Base-by-base conservation (phyloP, 2,113 vertebrate species). In the Sphaerodactylus townsendi region DNA sequence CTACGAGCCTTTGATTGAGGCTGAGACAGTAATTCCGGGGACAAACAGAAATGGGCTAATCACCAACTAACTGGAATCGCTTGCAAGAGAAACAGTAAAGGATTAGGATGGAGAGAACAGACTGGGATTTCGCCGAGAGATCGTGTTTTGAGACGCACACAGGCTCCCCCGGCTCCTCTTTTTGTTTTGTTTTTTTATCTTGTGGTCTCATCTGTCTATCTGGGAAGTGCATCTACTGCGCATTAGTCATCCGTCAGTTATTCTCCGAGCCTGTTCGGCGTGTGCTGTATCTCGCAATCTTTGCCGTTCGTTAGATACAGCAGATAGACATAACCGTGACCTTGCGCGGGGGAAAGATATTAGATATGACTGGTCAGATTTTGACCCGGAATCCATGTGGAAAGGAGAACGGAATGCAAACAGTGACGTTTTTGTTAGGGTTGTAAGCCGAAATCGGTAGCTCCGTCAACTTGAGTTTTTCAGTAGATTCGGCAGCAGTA, bases 61-160 rank as follows among this genome's bases (percentile, higher is more conserved):
- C 90, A 93, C 90, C 89, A 91, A 92, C 91, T 92, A 88, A 78
- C 91, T 89, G 92, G 92, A 94, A 88, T 92, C 85, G 84, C 65
- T 93, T 92, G 90, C 89, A 80, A 89, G 79, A 1, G 1, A 89
- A 86, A 83, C 86, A 44, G 88, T 81, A 48, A 92, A 86, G 92
- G 93, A 93, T 93, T 83, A 93, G 86, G 86, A 68, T 94, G 84
- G 89, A 90, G 79, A 46, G 79, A 87, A 75, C 89, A 90, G 89
- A 13, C 87, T 79, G 62, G 92, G 91, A 90, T 92, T 92, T 90
- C 75, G 85, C 82, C 53, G 53, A 56, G 73, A 90, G 91, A 93
- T 85, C 85, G 90, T 87, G 91, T 87, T 89, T 85, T 87, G 91
- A 84, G 89, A 86, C 91, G 88, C 82, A 75, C 88, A 92, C 91